Evolutionary conservation across 2,113 vertebrate species (phyloP).

Genomic region (Gyps fulvus): DNA sequence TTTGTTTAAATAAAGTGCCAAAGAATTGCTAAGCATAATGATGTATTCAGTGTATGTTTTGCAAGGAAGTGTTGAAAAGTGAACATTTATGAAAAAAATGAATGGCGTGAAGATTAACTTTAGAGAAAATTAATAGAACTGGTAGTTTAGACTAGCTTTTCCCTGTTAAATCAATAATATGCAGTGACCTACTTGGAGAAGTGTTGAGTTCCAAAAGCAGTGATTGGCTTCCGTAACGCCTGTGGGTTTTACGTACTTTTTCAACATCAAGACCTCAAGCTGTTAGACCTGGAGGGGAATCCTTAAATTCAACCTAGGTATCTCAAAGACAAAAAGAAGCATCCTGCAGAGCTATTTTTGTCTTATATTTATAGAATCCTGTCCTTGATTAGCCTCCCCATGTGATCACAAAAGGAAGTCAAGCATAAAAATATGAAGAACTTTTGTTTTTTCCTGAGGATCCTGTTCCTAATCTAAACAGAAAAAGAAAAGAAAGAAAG

Average conservation of each 20-base stretch:
- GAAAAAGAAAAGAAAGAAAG: neutral
- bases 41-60: neutral
- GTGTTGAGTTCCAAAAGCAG: neutral
- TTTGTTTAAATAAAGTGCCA: slow-evolving; percentile 23
- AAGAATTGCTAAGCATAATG: neutral
- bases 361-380: neutral
- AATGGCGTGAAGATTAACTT: neutral
- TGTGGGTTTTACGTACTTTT: neutral
- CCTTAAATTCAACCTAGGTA: neutral
- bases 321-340: neutral
- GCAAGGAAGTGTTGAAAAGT: neutral
- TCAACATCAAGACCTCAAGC: neutral
- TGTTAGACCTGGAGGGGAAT: neutral
- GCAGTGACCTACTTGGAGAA: neutral
- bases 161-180: neutral
- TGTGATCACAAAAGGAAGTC: neutral
- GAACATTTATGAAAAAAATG: neutral
- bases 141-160: neutral
- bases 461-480: neutral
- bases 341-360: neutral
- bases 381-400: neutral
- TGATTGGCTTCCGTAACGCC: neutral
- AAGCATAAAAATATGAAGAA: slow-evolving; percentile 20
- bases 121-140: neutral
- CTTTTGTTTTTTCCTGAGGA: neutral